phyloP scores from a whole-genome alignment of 1,140 invertebrate genomes.

The Cephus cinctus region DNA sequence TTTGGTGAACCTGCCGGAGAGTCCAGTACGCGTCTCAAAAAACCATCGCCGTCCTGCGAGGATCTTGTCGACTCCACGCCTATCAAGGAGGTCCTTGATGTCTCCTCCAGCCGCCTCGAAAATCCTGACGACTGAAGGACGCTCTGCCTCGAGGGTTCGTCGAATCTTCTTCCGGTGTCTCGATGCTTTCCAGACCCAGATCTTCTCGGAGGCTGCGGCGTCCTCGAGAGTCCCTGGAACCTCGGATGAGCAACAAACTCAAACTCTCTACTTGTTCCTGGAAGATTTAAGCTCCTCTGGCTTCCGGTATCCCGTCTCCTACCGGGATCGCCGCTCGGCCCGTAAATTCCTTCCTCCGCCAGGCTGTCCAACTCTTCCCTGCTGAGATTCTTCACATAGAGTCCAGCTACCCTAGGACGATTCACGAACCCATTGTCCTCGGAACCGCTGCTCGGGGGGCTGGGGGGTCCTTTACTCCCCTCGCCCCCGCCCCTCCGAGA shows the following conservation, averaged over 20 bases:
- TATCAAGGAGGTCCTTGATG: conserved; percentile 1
- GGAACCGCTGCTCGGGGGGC: conserved; percentile 47
- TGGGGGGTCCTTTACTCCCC: conserved; percentile 45
- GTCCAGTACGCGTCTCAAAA: conserved; percentile 5
- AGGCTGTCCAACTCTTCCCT: conserved; percentile 33
- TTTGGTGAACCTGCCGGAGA: no score
- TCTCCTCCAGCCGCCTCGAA: background rate
- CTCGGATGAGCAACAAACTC: conserved; percentile 15
- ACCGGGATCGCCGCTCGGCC: conserved; percentile 27
- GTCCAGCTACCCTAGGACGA: conserved; percentile 42
- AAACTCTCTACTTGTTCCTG: conserved; percentile 24
- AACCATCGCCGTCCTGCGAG: conserved; percentile 6
- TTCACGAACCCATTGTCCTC: conserved; percentile 47
- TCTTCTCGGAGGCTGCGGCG: conserved; percentile 36
- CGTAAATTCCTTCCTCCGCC: conserved; percentile 32
- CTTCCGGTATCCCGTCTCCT: conserved; percentile 27
- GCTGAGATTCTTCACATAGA: conserved; percentile 39
- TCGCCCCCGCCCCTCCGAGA: conserved; percentile 47
- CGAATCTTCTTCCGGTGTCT: conserved; percentile 8
- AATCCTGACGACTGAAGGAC: conserved; percentile 1
- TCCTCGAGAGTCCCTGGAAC: conserved; percentile 23
- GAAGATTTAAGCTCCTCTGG: conserved; percentile 34
- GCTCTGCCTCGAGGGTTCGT: conserved; percentile 1
- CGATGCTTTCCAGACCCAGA: conserved; percentile 2
- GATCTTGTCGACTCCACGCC: conserved; percentile 1